Base-by-base conservation (phyloP, 2,888 invertebrate species). In the Sepioteuthis lessoniana region DNA sequence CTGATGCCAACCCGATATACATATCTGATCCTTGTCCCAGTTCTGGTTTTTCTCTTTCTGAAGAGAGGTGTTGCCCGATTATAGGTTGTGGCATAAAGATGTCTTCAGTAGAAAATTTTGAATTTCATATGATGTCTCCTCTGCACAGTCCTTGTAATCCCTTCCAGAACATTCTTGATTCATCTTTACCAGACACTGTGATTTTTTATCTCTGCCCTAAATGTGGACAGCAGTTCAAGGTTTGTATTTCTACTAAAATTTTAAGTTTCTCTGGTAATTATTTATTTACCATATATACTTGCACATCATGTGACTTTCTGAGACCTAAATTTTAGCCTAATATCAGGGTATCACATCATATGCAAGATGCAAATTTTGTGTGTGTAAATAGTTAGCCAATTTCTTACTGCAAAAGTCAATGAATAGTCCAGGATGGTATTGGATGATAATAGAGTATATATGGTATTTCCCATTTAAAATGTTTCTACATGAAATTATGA, bases 121-220 rank as follows among this genome's bases (percentile, higher is more conserved):
- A 94, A 37, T 94, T 94, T 19, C 96, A 96, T 93, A 94, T 95
- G 91, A 94, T 94, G n/a, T 91, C 94, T 38, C 95, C 95, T 93
- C 55, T 94, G 35, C 96, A 96, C 94, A 95, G 95, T 19, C 95
- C 96, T 28, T 96, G 96, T 94, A 95, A 95, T 92, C 95, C 96
- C 1, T 95, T 94, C 47, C 94, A 95, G 19, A 94, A 94, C 42
- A 93, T 94, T n/a, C 93, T 90, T 90, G 94, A 96, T 94, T 94
- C 94, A n/a, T 94, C 94, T 42, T 93, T 95, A 35, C 50, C 94
- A 4, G 93, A 94, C 19, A 94, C 94, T 76, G 94, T 95, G 10
- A 35, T 94, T 7, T 94, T 93, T 25, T 95, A 94, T 90, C 94
- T 94, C 50, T 96, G 96, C 94, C 95, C 96, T 19, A 94, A 95